Base-by-base conservation (phyloP, 2,113 vertebrate species). In the Rousettus leschenaultii region DNA sequence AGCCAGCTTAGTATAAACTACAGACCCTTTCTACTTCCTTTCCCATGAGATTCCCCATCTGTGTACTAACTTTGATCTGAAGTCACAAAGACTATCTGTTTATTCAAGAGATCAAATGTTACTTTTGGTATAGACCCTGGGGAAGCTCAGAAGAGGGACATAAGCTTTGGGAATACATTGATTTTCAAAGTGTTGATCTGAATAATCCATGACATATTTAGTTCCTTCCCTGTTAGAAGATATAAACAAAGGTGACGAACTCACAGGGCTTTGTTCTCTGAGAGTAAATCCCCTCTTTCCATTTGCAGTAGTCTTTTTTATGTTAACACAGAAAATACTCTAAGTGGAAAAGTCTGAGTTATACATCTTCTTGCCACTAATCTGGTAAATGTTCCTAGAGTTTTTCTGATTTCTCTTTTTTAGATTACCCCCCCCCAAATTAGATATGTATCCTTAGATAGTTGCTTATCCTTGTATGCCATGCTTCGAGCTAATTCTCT, bases 81-180 rank as follows among this genome's bases (percentile, higher is more conserved):
- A 96, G 96, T 94, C 95, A 94, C 96, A 97, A 93, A 96, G 77
- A 84, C 82, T 89, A 77, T 94, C 59, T 96, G 80, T 98, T 97
- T 97, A 98, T 97, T 97, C 92, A 94, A 71, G 89, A 97, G 97
- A 97, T 97, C 97, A 97, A 96, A 89, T 98, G 96, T 94, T 95
- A 93, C 93, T 94, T 92, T 95, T 95, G 73, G 45, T 93, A 73
- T 21, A 91, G 75, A 93, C 96, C 70, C 92, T 79, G 59, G 96
- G 95, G 94, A 97, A 91, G 86, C 45, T 86, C n/a, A 93, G 86
- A 85, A 96, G 65, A 96, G 43, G 86, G 93, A 91, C 93, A 94
- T 89, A 93, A 95, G 96, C 94, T 96, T 97, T 97, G 89, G 90
- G 95, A 96, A 80, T 86, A 88, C 63, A 88, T 66, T 96, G 85